phyloP scores from a whole-genome alignment of 1,140 invertebrate species.

The Elymnias hypermnestra region DNA sequence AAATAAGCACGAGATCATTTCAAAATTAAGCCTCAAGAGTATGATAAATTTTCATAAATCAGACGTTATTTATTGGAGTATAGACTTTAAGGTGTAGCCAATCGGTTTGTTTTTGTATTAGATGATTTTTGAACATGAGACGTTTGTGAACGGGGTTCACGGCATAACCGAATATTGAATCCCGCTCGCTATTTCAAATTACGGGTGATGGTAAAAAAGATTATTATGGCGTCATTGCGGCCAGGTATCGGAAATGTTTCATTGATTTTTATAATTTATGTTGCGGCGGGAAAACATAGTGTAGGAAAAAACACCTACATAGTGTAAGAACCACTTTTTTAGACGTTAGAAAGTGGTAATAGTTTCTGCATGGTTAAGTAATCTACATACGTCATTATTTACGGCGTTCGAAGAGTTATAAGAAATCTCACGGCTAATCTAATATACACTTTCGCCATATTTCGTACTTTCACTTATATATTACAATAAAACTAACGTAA shows the following conservation, averaged over 20 bases:
- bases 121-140: slow-evolving; percentile 47
- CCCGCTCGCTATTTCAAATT: slow-evolving; percentile 24
- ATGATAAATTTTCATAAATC: slow-evolving; percentile 75
- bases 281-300: not conserved
- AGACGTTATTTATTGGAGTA: slow-evolving; percentile 72
- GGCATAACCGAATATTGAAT: slow-evolving; percentile 24
- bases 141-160: slow-evolving; percentile 28
- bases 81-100: slow-evolving; percentile 70
- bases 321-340: not conserved
- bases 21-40: slow-evolving; percentile 74
- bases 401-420: not conserved
- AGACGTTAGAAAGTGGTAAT: too few species aligned
- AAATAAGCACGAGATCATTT: slow-evolving; percentile 52
- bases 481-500: not conserved
- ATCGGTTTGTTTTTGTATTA: slow-evolving; percentile 68
- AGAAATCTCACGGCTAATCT: not conserved
- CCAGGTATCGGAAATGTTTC: slow-evolving; percentile 22
- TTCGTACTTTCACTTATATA: not conserved
- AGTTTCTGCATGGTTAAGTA: not conserved
- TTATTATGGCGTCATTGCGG: slow-evolving; percentile 13
- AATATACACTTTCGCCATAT: not conserved
- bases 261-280: slow-evolving; percentile 3
- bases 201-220: slow-evolving; percentile 26
- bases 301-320: not conserved
- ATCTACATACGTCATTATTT: slow-evolving; percentile 1